Evolutionary conservation across 1,140 invertebrate species (phyloP), one percentile per base, ranked within the genome.

Genomic region (Diachasma alloeum): DNA sequence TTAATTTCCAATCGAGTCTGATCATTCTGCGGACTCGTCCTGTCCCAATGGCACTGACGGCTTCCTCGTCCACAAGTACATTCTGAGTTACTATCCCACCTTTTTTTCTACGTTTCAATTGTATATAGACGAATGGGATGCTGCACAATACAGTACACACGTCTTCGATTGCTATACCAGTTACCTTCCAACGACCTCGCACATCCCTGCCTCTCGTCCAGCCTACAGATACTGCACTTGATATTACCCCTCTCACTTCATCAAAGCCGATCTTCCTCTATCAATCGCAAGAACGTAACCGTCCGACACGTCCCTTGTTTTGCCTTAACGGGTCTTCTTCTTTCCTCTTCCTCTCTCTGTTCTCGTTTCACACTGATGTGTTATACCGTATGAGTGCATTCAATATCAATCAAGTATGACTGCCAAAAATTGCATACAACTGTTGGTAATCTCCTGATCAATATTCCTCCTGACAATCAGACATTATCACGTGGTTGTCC

Each of bases 311-410:
- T 82, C 78, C 74, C 39, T 75, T 76, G 75, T 80, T 77, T 79
- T 72, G 72, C 81, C 82, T 82, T 83, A 83, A 83, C 78, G 82
- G 81, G 79, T 79, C 75, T 70, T 70, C 44, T 36, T 44, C 59
- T 70, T 79, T 72, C 37, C 75, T 77, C 74, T 70, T 74, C 72
- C 72, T 39, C 63, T 53, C 26, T 75, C 37, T 75, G 44, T 70
- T 36, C 70, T 63, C 48, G 24, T 48, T 46, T 37, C 0, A 17
- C n/a, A 19, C 48, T 56, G 37, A 17, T 24, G 68, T 70, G 26
- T 39, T 56, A 19, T 56, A 63, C 73, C 66, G n/a, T 17, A 74
- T 67, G 37, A 31, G 13, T 70, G 67, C 31, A 63, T 26, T 63
- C 19, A 63, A 31, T 31, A 15, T 26, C 0, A 63, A 63, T 24